phyloP scores from a whole-genome alignment of 1,140 invertebrate species.

The Drosophila nasuta region DNA sequence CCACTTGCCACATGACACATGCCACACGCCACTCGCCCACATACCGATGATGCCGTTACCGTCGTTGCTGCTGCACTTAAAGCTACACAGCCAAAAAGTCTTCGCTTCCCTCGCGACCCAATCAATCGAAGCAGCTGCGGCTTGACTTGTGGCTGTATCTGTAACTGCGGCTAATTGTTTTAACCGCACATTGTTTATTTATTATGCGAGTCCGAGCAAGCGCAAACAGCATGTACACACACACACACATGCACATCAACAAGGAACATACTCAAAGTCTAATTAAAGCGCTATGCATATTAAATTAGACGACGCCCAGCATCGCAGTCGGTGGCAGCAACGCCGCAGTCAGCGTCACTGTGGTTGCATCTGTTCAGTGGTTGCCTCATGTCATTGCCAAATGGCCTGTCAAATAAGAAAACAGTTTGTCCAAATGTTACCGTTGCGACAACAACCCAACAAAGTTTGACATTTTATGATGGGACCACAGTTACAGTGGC shows the following conservation, averaged over 20 bases:
- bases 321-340: constrained; percentile 34
- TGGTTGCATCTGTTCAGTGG: constrained; percentile 63
- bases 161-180: constrained; percentile 71
- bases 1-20: constrained; percentile 32
- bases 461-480: constrained; percentile 80
- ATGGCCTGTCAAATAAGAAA: constrained; percentile 82
- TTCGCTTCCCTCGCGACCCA: constrained; percentile 12
- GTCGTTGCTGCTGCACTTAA: constrained; percentile 26
- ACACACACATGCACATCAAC: background rate
- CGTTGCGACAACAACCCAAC: constrained; percentile 63
- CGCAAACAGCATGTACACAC: background rate
- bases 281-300: constrained; percentile 79
- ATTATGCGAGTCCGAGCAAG: constrained; percentile 46
- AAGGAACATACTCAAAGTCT: constrained; percentile 35
- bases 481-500: constrained; percentile 33
- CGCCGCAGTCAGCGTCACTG: constrained; percentile 32
- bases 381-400: constrained; percentile 69
- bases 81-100: constrained; percentile 18
- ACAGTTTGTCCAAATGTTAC: constrained; percentile 81
- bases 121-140: constrained; percentile 58
- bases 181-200: constrained; percentile 71
- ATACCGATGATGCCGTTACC: background rate
- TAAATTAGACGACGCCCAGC: constrained; percentile 54
- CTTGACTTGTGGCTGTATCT: constrained; percentile 48
- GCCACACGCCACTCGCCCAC: constrained; percentile 26